Percentiles rank a stretch among this genome's conserved stretches.
phyloP scores from a whole-genome alignment of 2,797 vertebrate genomes.

The Lacerta bilineata region DNA sequence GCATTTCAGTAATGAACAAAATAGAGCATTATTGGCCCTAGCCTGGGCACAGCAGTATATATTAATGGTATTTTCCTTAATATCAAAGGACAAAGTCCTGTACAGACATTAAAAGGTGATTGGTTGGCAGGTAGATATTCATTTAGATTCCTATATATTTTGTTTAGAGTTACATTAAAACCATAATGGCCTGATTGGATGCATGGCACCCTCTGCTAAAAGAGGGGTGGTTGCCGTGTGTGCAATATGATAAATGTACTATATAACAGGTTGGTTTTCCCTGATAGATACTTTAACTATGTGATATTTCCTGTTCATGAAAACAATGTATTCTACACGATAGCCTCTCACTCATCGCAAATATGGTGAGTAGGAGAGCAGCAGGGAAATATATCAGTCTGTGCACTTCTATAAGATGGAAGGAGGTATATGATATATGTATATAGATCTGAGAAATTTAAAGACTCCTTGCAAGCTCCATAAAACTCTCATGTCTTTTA shows the following conservation, averaged over 20 bases:
- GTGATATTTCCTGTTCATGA: background rate
- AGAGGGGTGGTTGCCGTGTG: background rate
- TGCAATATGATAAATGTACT: background rate
- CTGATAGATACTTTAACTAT: background rate
- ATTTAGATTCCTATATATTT: constrained; percentile 16
- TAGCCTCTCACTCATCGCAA: background rate
- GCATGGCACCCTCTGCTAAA: background rate
- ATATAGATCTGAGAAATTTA: background rate
- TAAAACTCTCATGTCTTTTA: background rate
- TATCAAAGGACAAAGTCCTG: constrained; percentile 55
- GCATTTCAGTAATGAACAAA: constrained; percentile 68
- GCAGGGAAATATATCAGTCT: background rate
- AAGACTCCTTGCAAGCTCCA: background rate
- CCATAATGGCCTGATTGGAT: background rate
- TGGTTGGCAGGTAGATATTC: constrained; percentile 40
- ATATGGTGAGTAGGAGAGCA: background rate
- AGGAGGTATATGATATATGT: background rate
- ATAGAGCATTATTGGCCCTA: background rate
- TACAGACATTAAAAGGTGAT: constrained; percentile 49
- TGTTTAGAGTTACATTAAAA: background rate
- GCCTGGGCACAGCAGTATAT: constrained; percentile 7
- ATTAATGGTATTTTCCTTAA: constrained; percentile 59
- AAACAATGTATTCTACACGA: too few species aligned
- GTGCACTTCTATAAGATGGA: background rate
- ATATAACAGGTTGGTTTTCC: background rate